Percentiles rank a stretch among this genome's conserved stretches.
phyloP scores from a whole-genome alignment of 2,113 vertebrate species.

The Channa argus region DNA sequence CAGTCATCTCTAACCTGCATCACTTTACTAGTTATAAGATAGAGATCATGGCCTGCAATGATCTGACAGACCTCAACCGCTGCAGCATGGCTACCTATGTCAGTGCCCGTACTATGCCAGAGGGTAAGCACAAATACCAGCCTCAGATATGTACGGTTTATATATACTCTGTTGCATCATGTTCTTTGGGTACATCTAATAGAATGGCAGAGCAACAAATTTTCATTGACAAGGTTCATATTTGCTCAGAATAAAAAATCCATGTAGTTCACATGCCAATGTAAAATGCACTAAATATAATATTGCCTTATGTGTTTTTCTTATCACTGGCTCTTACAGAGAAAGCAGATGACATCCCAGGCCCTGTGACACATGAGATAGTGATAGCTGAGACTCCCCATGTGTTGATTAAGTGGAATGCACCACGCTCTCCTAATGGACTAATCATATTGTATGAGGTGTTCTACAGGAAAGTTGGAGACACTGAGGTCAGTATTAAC shows the following conservation, averaged over 20 bases:
- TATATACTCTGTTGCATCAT: too few relatives aligned
- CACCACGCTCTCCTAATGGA: slow-evolving; percentile 91
- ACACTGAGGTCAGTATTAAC: slow-evolving; percentile 86
- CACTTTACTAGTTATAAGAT: slow-evolving; percentile 98
- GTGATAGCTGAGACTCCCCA: slow-evolving; percentile 85
- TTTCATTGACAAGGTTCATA: too few relatives aligned
- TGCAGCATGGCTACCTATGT: slow-evolving; percentile 93
- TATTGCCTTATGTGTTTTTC: neutral
- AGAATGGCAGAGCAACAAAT: too few relatives aligned
- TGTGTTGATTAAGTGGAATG: slow-evolving; percentile 90
- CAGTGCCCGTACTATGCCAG: slow-evolving; percentile 95
- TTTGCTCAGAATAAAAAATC: neutral
- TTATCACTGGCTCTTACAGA: slow-evolving; percentile 73
- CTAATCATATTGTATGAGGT: slow-evolving; percentile 97
- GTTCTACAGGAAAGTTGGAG: slow-evolving; percentile 89
- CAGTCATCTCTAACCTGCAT: slow-evolving; percentile 91
- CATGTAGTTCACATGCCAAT: neutral
- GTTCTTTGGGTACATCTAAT: too few relatives aligned
- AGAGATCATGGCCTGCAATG: slow-evolving; percentile 96
- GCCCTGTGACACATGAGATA: slow-evolving; percentile 87
- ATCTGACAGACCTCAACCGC: slow-evolving; percentile 78
- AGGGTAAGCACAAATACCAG: slow-evolving; percentile 81
- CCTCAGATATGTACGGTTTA: neutral
- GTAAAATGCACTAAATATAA: neutral
- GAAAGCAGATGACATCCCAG: slow-evolving; percentile 92